phyloP scores from a whole-genome alignment of 1,140 invertebrate genomes.

The Trissolcus basalis region DNA sequence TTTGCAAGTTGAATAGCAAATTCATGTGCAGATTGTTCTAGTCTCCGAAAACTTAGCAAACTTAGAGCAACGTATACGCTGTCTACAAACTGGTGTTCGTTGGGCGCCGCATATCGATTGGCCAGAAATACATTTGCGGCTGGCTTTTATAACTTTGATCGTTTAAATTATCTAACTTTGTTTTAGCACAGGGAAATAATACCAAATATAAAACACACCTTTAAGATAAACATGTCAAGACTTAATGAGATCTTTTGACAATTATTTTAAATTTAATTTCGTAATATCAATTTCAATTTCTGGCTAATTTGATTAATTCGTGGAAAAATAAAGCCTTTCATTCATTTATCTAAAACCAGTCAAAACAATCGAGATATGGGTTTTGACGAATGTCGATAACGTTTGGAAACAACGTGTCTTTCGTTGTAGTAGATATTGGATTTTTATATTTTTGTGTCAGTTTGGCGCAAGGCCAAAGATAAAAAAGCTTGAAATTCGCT shows the following conservation, averaged over 20 bases:
- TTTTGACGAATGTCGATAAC: no score
- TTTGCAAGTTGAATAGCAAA: constrained; percentile 38
- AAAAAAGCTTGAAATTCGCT: constrained; percentile 15
- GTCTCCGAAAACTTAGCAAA: constrained; percentile 32
- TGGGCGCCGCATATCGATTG: constrained; percentile 36
- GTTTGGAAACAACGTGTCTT: no score
- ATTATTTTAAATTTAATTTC: no score
- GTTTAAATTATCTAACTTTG: constrained; percentile 31
- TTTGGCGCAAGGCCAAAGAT: constrained; percentile 7
- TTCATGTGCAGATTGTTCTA: constrained; percentile 32
- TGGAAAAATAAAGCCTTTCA: no score
- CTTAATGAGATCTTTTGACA: background rate
- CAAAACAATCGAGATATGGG: no score
- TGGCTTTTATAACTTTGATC: constrained; percentile 21
- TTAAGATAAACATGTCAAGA: no score
- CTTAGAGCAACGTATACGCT: constrained; percentile 28
- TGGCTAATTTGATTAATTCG: no score
- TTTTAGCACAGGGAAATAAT: background rate
- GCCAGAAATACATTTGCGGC: background rate
- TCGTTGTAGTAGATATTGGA: no score
- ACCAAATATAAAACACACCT: background rate
- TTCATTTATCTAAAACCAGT: no score
- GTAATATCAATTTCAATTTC: no score
- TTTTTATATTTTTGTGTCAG: constrained; percentile 10
- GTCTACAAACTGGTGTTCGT: constrained; percentile 30